Evolutionary conservation across 1,140 invertebrate species (phyloP).

Genomic region (Lordiphosa stackelbergi): DNA sequence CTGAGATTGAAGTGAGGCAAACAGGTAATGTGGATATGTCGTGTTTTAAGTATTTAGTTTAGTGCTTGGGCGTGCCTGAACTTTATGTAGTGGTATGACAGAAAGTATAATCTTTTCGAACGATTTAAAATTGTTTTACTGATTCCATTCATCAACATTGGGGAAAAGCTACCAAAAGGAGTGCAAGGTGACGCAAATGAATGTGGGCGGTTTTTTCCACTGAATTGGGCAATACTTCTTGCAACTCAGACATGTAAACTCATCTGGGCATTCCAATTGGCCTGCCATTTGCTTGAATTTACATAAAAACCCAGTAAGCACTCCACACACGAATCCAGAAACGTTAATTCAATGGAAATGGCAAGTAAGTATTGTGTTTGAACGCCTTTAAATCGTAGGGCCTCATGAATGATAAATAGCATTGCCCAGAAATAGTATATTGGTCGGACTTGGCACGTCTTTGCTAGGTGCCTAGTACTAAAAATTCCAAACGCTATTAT

Average conservation of each 20-base stretch:
- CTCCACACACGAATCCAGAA: slow-evolving; percentile 29
- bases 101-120: background rate
- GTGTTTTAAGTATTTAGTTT: no score
- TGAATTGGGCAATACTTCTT: no score
- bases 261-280: slow-evolving; percentile 16
- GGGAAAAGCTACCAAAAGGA: no score
- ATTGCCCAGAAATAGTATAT: slow-evolving; percentile 16
- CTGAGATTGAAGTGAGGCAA: no score
- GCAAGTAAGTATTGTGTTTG: slow-evolving; percentile 29
- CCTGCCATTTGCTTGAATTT: slow-evolving; percentile 15
- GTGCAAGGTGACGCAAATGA: no score
- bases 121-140: no score
- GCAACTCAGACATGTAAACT: no score
- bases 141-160: no score
- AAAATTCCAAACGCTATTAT: background rate
- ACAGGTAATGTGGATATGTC: no score
- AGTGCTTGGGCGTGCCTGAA: no score
- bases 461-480: slow-evolving; percentile 6
- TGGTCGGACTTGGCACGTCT: slow-evolving; percentile 7
- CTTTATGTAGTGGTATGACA: no score
- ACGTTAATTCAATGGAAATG: slow-evolving; percentile 47
- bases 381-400: slow-evolving; percentile 58
- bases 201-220: no score
- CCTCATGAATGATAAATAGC: slow-evolving; percentile 19
- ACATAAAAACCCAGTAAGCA: slow-evolving; percentile 29